Evolutionary conservation across 2,888 invertebrate genomes (phyloP).

Genomic region (Tetramorium bicarinatum): DNA sequence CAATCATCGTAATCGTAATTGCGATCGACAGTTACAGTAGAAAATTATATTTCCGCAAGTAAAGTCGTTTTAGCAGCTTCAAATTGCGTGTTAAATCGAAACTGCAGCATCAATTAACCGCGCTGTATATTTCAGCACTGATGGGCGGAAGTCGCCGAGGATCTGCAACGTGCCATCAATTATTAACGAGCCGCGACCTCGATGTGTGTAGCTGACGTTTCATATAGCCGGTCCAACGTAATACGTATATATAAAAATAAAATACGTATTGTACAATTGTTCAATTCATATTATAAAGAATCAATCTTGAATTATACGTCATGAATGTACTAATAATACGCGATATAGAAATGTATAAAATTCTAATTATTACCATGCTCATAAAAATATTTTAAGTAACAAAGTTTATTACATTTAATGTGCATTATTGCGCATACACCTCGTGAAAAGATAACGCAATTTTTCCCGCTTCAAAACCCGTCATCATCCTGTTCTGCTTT

Average conservation of each 20-base stretch:
- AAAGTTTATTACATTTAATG: neutral
- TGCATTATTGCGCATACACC: neutral
- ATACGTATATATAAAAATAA: neutral
- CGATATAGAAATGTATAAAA: neutral
- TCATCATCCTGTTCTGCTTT: conserved; percentile 59
- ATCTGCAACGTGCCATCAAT: conserved; percentile 69
- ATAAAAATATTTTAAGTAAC: neutral
- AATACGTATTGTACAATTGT: neutral
- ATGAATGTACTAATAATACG: neutral
- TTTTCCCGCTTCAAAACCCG: conserved; percentile 34
- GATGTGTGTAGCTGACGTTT: conserved; percentile 53
- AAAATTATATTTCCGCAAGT: conserved; percentile 23
- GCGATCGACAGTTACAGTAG: neutral
- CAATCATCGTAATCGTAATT: conserved; percentile 57
- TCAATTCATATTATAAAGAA: neutral
- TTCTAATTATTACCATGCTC: neutral
- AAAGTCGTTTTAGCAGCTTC: conserved; percentile 9
- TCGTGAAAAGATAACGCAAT: conserved; percentile 11
- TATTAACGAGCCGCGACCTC: conserved; percentile 72
- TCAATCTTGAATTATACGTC: neutral
- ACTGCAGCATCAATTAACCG: conserved; percentile 56
- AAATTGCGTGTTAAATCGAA: conserved; percentile 2
- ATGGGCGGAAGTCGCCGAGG: conserved; percentile 67
- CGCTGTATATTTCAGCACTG: conserved; percentile 45
- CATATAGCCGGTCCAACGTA: conserved; percentile 10